Evolutionary conservation across 2,113 vertebrate genomes (phyloP), one percentile per base, ranked within the genome.

Genomic region (Limanda limanda): DNA sequence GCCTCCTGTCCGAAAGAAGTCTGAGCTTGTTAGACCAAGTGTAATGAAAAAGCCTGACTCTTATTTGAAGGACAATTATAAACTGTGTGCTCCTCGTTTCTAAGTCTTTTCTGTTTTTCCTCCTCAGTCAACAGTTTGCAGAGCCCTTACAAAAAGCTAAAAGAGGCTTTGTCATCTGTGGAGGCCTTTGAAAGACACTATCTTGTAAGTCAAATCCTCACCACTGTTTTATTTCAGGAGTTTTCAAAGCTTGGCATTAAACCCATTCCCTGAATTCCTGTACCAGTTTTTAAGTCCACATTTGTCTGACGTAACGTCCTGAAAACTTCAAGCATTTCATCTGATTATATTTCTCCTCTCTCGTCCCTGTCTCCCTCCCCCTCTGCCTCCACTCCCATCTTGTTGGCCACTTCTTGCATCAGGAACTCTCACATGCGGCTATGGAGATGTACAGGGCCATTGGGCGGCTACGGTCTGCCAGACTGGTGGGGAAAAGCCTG

Each of bases 131-230:
- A 93, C 91, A 95, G 97, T 82, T 95, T 96, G 79, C 97, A 99
- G 92, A 99, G 97, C 88, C 98, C 98, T 6, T 99, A 98, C 62
- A 99, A 99, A 91, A 99, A 98, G 89, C 96, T 99, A 56, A 98
- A 96, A 84, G 97, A 99, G 91, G 98, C 98, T 8, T 91, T 99
- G 76, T 99, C 98, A 0, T 99, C 98, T 2, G 96, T 98, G 68
- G 97, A 99, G 89, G 95, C 97, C 61, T 99, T 99, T 92, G 97
- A 99, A 90, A 97, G 96, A 81, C 98, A 99, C 89, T 99, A 99
- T 87, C 94, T 99, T 87, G 98, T 98, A 91, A 96, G 97, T 88
- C n/a, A 3, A 1, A 56, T 35, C 14, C 66, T 60, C 48, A 23
- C 47, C 55, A 31, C 55, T 13, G 35, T 59, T 68, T 13, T 72